A percentile compares a stretch with the other conserved stretches of the same genome.
phyloP scores from a whole-genome alignment of 2,888 invertebrate genomes.

The Ceriagrion tenellum region DNA sequence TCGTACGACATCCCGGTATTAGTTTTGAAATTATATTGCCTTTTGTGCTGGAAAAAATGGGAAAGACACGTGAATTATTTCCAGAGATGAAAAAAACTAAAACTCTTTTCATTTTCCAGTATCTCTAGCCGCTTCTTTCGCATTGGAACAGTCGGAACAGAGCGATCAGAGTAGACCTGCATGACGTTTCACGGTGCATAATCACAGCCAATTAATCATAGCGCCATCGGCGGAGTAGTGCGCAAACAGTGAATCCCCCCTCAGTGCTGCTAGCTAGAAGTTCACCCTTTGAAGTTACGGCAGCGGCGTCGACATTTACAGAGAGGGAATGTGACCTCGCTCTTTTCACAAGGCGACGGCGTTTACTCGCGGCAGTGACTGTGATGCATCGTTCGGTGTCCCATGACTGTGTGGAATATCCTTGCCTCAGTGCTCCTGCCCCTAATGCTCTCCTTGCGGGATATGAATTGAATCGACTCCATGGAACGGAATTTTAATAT shows the following conservation, averaged over 20 bases:
- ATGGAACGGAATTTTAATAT: too few relatives aligned
- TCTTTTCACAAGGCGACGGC: neutral
- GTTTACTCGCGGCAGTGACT: neutral
- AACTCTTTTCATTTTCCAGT: too few relatives aligned
- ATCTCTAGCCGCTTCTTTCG: too few relatives aligned
- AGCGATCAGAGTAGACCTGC: neutral
- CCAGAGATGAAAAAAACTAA: too few relatives aligned
- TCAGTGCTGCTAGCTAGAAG: neutral
- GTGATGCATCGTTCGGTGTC: neutral
- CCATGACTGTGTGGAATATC: too few relatives aligned
- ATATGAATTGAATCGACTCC: too few relatives aligned
- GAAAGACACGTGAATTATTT: too few relatives aligned
- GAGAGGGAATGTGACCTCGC: neutral
- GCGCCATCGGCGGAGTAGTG: neutral
- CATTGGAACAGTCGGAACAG: neutral
- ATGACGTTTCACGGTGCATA: conserved; percentile 3
- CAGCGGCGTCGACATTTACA: neutral
- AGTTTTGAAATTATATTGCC: too few relatives aligned
- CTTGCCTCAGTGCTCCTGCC: neutral
- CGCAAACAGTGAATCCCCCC: neutral
- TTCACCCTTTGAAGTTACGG: neutral
- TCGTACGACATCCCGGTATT: too few relatives aligned
- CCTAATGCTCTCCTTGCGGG: neutral
- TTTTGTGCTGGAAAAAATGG: too few relatives aligned
- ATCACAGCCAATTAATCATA: conserved; percentile 1